These are phyloP conservation scores for Agriopis aurantiaria DNA, from an alignment of 2,888 invertebrate genomes.

Conservation along the genomic window DNA sequence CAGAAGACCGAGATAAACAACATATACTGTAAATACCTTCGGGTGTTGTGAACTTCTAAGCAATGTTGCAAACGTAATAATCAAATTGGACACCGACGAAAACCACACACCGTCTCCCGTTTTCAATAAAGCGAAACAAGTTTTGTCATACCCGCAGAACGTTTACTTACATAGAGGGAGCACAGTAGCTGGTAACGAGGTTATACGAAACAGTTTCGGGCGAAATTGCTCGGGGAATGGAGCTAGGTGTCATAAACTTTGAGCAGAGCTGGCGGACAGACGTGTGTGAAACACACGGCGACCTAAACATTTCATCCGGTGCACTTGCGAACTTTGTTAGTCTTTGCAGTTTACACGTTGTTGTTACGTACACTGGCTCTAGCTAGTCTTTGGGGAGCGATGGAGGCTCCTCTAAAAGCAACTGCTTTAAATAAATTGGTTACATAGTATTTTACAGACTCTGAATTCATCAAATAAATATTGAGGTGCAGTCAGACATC, in stretches of 20 bases:
- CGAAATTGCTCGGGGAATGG: conserved; percentile 78
- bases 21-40: conserved; percentile 9
- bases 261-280: conserved; percentile 71
- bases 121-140: conserved; percentile 79
- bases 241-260: conserved; percentile 82
- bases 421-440: neutral
- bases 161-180: conserved; percentile 71
- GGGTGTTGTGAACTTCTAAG: conserved; percentile 21
- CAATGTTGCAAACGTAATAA: conserved; percentile 31
- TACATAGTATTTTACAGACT: neutral
- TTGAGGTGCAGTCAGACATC: neutral
- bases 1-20: conserved; percentile 6
- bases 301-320: conserved; percentile 65
- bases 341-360: conserved; percentile 54
- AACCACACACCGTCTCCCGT: conserved; percentile 51
- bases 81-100: conserved; percentile 32
- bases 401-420: conserved; percentile 4
- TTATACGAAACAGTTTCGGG: conserved; percentile 78
- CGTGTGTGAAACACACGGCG: conserved; percentile 73
- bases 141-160: conserved; percentile 73
- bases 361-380: conserved; percentile 30
- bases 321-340: conserved; percentile 61
- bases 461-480: neutral
- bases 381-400: conserved; percentile 10
- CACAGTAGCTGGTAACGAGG: conserved; percentile 78